Evolutionary conservation across 2,113 vertebrate species (phyloP), one percentile per base, ranked within the genome.

Genomic region (Aegotheles bennettii): DNA sequence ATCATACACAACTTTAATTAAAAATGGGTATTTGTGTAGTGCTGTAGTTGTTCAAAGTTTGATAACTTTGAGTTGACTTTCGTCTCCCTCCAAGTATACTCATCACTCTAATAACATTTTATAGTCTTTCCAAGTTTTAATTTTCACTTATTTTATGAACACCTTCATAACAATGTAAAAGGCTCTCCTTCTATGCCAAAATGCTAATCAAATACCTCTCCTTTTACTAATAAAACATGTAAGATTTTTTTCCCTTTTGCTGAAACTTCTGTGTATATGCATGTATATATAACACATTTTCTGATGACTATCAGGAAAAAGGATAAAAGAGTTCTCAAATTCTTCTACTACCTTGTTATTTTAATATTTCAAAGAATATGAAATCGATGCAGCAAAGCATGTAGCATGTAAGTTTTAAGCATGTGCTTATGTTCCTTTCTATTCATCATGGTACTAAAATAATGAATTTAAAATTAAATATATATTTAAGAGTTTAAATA

Each of bases 31-130:
- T 77, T 80, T 83, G 4, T 42, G 10, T 31, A 74, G 35, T 54
- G 43, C 28, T 94, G 12, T 9, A 85, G 28, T 77, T 95, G 38
- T 63, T 71, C 54, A 54, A 64, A 70, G 15, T 93, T 93, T 85
- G 14, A 25, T 95, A 90, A 95, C 94, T 95, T 96, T 93, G 69
- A 93, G 53, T 11, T 94, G 87, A 96, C 93, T 95, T 96, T 95
- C 67, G 70, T 63, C 54, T 77, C 47, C 43, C 9, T 74, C 84
- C 68, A 60, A 47, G n/a, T 61, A 89, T 69, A 67, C 94, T 96
- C 82, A 56, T 83, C 42, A n/a, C 29, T 28, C 76, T 81, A 86
- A 86, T 96, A 95, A 92, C 17, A 45, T 81, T 96, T 95, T 94
- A 93, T 71, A 84, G 71, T 60, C 75, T 47, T 88, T 83, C 51